phyloP scores from a whole-genome alignment of 37 sponge, comb jelly and placozoan species.

The Chondrosia reniformis region DNA sequence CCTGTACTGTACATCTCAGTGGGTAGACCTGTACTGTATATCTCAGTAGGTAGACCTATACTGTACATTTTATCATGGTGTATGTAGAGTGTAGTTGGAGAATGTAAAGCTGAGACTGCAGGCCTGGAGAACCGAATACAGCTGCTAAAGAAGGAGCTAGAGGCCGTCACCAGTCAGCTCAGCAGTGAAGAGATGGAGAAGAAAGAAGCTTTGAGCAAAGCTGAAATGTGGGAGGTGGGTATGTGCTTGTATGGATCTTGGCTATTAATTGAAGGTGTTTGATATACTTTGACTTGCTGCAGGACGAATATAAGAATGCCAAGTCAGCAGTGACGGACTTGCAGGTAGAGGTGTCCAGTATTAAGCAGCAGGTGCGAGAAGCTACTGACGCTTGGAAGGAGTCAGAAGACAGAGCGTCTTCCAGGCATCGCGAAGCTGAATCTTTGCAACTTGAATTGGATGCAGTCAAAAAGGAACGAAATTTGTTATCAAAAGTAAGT shows the following conservation, averaged over 20 bases:
- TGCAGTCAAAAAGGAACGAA: constrained; percentile 45
- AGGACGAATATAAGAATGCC: constrained; percentile 29
- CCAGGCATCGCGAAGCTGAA: background rate
- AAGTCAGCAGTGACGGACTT: constrained; percentile 29
- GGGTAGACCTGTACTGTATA: too few relatives aligned
- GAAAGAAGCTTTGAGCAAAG: constrained; percentile 15
- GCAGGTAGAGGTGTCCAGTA: constrained; percentile 13
- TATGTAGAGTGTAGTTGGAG: background rate
- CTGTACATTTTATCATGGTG: background rate
- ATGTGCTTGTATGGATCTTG: background rate
- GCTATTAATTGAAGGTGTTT: too few relatives aligned
- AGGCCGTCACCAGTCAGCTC: constrained; percentile 1
- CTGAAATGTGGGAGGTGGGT: constrained; percentile 11
- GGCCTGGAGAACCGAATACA: background rate
- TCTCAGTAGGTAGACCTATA: background rate
- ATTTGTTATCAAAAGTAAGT: constrained; percentile 6
- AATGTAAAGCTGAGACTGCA: background rate
- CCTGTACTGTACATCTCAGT: too few relatives aligned
- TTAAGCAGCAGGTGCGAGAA: constrained; percentile 36
- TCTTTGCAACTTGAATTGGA: constrained; percentile 15
- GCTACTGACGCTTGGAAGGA: constrained; percentile 32
- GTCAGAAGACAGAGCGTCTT: constrained; percentile 21
- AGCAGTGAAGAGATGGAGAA: background rate
- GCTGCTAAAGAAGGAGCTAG: background rate
- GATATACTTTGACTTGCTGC: background rate